Conservation (phyloP, 2,888 invertebrate genomes). For the Callyntrura sp. region DNA sequence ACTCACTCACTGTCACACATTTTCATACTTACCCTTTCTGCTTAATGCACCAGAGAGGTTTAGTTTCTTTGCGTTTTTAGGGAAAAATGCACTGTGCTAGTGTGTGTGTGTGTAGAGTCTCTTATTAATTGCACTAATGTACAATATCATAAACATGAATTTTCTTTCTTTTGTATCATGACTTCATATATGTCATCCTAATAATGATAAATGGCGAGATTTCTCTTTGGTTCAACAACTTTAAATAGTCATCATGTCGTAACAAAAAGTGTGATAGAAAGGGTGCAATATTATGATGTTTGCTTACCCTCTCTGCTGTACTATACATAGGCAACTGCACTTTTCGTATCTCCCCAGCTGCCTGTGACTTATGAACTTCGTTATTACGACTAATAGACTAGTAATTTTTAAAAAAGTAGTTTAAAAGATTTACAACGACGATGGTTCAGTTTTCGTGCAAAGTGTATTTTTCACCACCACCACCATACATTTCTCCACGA, state of each 20-base stretch:
- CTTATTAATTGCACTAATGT: slow-evolving; percentile 26
- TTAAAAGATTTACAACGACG: slow-evolving; percentile 3
- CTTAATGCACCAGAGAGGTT: neutral
- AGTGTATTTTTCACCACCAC: neutral
- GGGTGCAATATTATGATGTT: slow-evolving; percentile 11
- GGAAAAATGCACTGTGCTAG: no score
- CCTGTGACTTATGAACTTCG: slow-evolving; percentile 38
- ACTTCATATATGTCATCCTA: slow-evolving; percentile 31
- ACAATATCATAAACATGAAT: slow-evolving; percentile 43
- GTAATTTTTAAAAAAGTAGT: slow-evolving; percentile 31
- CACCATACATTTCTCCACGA: neutral
- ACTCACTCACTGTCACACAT: neutral
- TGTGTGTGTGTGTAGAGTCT: neutral
- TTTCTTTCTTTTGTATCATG: slow-evolving; percentile 43
- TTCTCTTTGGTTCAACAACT: slow-evolving; percentile 40
- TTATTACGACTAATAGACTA: slow-evolving; percentile 12
- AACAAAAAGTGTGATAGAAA: slow-evolving; percentile 10
- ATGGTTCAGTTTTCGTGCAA: neutral
- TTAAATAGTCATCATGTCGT: slow-evolving; percentile 5
- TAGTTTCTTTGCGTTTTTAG: slow-evolving; percentile 23
- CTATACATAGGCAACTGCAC: neutral
- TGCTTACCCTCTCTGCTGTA: no score
- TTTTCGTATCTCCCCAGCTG: slow-evolving; percentile 1
- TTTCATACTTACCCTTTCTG: slow-evolving; percentile 21
- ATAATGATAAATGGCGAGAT: slow-evolving; percentile 28